Percentiles rank a stretch among this genome's conserved stretches.
phyloP scores from a whole-genome alignment of 2,888 invertebrate genomes.

The Drosophila greeni region DNA sequence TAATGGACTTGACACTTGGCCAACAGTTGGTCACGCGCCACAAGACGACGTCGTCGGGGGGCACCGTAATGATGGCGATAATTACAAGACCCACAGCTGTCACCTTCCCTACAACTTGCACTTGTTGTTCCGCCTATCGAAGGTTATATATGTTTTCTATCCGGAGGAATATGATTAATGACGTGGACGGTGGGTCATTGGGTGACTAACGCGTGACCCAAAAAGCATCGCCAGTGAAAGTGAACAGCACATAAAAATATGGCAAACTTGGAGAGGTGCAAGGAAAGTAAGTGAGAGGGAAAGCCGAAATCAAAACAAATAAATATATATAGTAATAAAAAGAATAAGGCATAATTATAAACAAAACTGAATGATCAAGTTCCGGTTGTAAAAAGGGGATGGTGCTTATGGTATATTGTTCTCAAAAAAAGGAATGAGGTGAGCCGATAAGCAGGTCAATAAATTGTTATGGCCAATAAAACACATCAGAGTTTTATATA shows the following conservation, averaged over 20 bases:
- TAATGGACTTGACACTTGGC: constrained; percentile 50
- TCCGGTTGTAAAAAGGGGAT: constrained; percentile 16
- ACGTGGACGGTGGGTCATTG: constrained; percentile 17
- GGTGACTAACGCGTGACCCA: constrained; percentile 49
- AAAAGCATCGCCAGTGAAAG: constrained; percentile 53
- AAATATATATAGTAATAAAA: constrained; percentile 14
- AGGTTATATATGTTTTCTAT: constrained; percentile 28
- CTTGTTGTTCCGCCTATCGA: constrained; percentile 29
- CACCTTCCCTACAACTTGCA: constrained; percentile 33
- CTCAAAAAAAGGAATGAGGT: constrained; percentile 3
- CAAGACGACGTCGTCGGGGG: constrained; percentile 3
- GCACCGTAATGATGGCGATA: constrained; percentile 17
- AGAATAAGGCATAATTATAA: constrained; percentile 13
- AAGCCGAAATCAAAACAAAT: constrained; percentile 22
- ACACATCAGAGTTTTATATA: not conserved
- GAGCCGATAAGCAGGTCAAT: constrained; percentile 15
- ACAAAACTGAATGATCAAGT: constrained; percentile 13
- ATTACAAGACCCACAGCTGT: constrained; percentile 37
- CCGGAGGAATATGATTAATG: constrained; percentile 41
- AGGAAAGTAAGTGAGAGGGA: constrained; percentile 32
- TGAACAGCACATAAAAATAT: constrained; percentile 32
- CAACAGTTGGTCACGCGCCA: constrained; percentile 47
- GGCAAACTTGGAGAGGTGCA: constrained; percentile 17
- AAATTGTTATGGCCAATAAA: not conserved
- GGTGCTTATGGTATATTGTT: constrained; percentile 2